Evolutionary conservation across 2,797 vertebrate genomes (phyloP).

Genomic region (Morus bassanus): DNA sequence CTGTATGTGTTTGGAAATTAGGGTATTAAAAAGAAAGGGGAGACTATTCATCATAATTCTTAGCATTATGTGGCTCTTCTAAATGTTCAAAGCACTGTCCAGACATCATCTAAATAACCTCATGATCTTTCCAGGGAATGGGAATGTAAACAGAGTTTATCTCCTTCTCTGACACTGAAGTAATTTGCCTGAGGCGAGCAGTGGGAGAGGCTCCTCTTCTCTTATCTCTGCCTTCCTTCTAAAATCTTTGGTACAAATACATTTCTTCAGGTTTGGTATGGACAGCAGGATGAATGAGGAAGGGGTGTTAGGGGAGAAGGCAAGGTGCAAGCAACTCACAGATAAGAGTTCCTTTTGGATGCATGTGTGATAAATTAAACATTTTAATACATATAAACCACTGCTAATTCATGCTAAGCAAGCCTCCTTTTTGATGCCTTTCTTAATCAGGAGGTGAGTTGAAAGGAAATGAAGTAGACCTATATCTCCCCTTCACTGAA

Average conservation of each 20-base stretch:
- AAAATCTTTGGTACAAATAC: background rate
- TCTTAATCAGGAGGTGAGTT: background rate
- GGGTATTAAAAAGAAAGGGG: background rate
- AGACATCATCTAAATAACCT: background rate
- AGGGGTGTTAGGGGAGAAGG: background rate
- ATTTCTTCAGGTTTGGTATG: background rate
- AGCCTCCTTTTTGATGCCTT: background rate
- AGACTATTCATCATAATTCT: background rate
- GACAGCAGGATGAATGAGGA: background rate
- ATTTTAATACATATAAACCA: background rate
- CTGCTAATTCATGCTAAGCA: background rate
- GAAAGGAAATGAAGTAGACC: background rate
- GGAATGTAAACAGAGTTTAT: slow-evolving; percentile 8
- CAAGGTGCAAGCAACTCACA: background rate
- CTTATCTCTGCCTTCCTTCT: background rate
- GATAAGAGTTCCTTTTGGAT: background rate
- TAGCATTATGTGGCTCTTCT: background rate
- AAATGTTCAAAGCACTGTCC: background rate
- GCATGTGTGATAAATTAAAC: background rate
- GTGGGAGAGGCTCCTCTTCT: background rate
- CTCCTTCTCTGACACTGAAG: background rate
- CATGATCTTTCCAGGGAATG: background rate
- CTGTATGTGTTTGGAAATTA: background rate
- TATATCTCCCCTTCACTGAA: background rate
- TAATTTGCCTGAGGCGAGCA: background rate